Base-by-base conservation (phyloP, 2,113 vertebrate species). In the Aptenodytes forsteri region DNA sequence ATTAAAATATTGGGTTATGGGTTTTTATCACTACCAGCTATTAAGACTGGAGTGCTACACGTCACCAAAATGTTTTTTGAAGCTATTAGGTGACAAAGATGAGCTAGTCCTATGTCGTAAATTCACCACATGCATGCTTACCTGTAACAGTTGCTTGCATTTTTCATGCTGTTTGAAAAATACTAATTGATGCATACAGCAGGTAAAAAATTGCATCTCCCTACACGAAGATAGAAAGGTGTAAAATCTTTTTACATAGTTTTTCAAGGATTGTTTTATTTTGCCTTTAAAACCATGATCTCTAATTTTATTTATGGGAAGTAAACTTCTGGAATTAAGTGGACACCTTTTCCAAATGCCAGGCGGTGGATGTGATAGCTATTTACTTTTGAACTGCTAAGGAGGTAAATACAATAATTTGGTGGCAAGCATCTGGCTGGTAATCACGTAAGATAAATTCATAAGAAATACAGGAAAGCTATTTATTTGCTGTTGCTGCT, bases 401-500 rank as follows among this genome's bases (percentile, higher is more conserved):
- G 84, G 34, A 97, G 81, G 4, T 70, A 96, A 98, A 94, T 77
- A 89, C 72, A 93, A 40, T 90, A 95, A 97, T 98, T 97, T 95
- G 76, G 55, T 94, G 81, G 89, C 58, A 92, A 96, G 83, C 91
- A 87, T 93, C 85, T 97, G 67, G 56, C 80, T 96, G 65, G 86
- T 95, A 96, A 98, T 97, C 89, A 80, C 26, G 7, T 87, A 95
- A 94, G 91, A 96, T 94, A 97, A 97, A 97, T 98, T 97, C 65
- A 40, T 90, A 97, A 95, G 83, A 94, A 97, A 98, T 94, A 94
- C 34, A 87, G 80, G 56, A 66, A 95, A 95, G 65, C 79, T 97
- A 97, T 94, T 97, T 98, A 97, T 98, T 97, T 98, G 93, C 83
- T 93, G 81, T 87, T 97, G 56, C 52, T 94, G 66, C 66, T 97